Evolutionary conservation across 2,888 invertebrate species (phyloP), one percentile per base, ranked within the genome.

Genomic region (Limenitis camilla): DNA sequence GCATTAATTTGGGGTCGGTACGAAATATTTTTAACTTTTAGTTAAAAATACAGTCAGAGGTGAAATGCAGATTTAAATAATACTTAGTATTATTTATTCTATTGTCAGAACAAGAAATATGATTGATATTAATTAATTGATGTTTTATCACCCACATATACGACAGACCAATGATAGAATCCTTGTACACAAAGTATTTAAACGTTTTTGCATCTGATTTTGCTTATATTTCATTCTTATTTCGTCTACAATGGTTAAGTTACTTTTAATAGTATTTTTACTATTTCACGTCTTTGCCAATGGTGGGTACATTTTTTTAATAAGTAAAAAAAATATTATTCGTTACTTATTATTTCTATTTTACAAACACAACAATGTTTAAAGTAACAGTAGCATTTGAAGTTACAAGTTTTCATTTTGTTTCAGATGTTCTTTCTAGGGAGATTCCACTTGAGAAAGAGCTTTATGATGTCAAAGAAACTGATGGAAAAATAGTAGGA

Each of bases 401-500:
- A 2, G 3, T 19, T 2, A 19, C 3, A 1, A 19, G 3, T 19
- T 19, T 19, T 19, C 1, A 19, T 19, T 19, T 19, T 19, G 19
- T 19, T 19, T 3, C 19, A 19, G 19, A 7, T 42, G 44, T 56
- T 39, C 31, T 50, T 50, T 49, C 65, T 63, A 32, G 62, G 82
- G 83, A 70, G 66, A 72, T 69, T 2, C 50, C 60, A 11, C 64
- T 71, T 32, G 74, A 67, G 45, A 72, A 65, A 19, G 41, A 49
- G 3, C 71, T 63, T 39, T 57, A 55, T 3, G 63, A 66, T 8
- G 49, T 56, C 19, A n/a, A 40, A 31, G 53, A 51, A 35, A 48
- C 42, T 8, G 68, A 64, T 27, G 69, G 68, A 2, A 80, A 76
- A 56, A 87, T 89, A 31, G 86, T 88, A 0, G 88, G 87, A 1